Evolutionary conservation across 2,113 vertebrate genomes (phyloP).

Genomic region (Ovis aries): DNA sequence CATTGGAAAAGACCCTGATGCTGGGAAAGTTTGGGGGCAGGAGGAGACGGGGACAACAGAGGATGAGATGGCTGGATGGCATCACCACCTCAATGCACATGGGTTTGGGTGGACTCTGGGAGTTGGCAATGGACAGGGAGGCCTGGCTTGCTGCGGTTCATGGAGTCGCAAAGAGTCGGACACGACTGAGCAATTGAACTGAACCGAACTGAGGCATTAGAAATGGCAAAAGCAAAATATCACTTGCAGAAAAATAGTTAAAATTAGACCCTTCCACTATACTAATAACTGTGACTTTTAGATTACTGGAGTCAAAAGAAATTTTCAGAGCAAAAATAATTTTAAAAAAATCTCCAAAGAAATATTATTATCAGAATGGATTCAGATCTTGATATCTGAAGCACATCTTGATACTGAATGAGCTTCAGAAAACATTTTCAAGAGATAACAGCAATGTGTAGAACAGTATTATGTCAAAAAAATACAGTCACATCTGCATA

Average conservation of each 20-base stretch:
- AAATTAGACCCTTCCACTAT: neutral
- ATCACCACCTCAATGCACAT: too few relatives aligned
- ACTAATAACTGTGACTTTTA: neutral
- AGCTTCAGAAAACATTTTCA: neutral
- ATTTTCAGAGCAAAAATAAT: neutral
- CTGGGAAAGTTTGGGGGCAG: too few relatives aligned
- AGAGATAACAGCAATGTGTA: neutral
- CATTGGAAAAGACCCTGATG: too few relatives aligned
- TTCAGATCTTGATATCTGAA: neutral
- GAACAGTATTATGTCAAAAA: neutral
- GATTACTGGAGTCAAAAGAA: neutral
- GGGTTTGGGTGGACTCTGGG: too few relatives aligned
- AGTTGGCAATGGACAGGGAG: too few relatives aligned
- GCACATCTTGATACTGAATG: neutral
- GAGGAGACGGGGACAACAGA: too few relatives aligned
- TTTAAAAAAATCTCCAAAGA: neutral
- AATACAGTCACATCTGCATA: neutral
- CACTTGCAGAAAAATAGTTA: neutral
- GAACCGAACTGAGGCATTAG: neutral
- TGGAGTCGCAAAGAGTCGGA: too few relatives aligned
- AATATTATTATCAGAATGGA: neutral
- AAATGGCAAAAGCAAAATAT: neutral
- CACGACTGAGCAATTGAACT: too few relatives aligned
- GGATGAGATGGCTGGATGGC: too few relatives aligned
- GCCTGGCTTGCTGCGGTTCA: too few relatives aligned